Evolutionary conservation across 2,888 invertebrate species (phyloP).

Genomic region (Noctua janthe): DNA sequence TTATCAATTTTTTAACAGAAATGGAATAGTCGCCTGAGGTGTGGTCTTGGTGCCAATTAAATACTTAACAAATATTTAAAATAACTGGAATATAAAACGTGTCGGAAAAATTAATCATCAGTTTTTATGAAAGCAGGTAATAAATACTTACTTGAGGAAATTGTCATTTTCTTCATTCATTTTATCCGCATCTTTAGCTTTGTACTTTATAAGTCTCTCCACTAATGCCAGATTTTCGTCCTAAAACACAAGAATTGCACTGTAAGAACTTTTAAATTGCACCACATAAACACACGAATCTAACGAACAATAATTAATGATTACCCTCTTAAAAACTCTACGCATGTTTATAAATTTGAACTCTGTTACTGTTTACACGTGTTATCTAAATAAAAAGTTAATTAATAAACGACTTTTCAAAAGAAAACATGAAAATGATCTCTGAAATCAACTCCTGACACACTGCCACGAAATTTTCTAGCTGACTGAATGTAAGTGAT

Average conservation of each 20-base stretch:
- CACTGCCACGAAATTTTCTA: slow-evolving; percentile 74
- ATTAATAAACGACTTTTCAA: slow-evolving; percentile 35
- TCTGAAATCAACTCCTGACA: slow-evolving; percentile 64
- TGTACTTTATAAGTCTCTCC: slow-evolving; percentile 97
- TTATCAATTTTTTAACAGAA: slow-evolving; percentile 14
- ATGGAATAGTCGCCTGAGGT: slow-evolving; percentile 15
- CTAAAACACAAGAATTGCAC: slow-evolving; percentile 88
- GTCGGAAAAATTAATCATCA: slow-evolving; percentile 63
- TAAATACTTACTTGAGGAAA: slow-evolving; percentile 94
- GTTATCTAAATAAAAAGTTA: slow-evolving; percentile 8
- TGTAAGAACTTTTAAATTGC: slow-evolving; percentile 30
- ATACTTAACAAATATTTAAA: slow-evolving; percentile 53
- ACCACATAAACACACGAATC: slow-evolving; percentile 29
- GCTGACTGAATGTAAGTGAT: slow-evolving; percentile 79
- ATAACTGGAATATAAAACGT: slow-evolving; percentile 72
- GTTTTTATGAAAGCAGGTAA: background rate
- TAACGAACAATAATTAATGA: slow-evolving; percentile 9
- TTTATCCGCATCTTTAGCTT: slow-evolving; percentile 98
- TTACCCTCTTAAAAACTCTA: slow-evolving; percentile 69
- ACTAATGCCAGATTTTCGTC: slow-evolving; percentile 96
- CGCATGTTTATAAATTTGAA: slow-evolving; percentile 65
- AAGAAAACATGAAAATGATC: slow-evolving; percentile 55
- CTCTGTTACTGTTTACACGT: slow-evolving; percentile 14
- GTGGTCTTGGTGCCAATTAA: slow-evolving; percentile 34
- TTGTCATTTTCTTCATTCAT: slow-evolving; percentile 99